Conservation (phyloP, 2,113 vertebrate genomes). For the Nyctibius bracteatus region DNA sequence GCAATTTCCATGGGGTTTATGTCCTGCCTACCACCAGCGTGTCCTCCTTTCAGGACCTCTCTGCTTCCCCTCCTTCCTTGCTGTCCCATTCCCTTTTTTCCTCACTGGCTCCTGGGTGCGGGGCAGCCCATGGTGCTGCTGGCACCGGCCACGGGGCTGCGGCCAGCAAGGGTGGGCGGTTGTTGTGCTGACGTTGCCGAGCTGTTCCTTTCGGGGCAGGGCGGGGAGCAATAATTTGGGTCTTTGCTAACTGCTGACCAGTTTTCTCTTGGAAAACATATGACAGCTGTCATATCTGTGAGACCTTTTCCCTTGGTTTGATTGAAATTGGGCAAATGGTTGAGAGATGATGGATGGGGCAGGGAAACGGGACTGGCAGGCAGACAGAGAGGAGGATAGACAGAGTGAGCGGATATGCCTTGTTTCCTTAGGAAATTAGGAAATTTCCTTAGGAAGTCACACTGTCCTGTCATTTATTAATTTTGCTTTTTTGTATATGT, state of each 20-base stretch:
- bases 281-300: not conserved
- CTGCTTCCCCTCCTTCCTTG: not conserved
- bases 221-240: not conserved
- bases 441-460: conserved; percentile 55
- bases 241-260: not conserved
- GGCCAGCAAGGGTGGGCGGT: rapidly evolving
- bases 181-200: not conserved
- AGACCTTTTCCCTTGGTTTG: not conserved
- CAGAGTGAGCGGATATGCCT: conserved; percentile 14
- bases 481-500: conserved; percentile 61
- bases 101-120: not conserved
- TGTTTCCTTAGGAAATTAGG: conserved; percentile 63
- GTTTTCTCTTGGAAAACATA: not conserved
- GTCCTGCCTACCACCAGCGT: rapidly evolving
- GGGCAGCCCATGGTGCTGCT: not conserved
- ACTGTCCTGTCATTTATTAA: conserved; percentile 50
- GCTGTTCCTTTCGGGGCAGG: not conserved
- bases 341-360: conserved; percentile 28
- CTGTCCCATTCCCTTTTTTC: not conserved
- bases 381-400: conserved; percentile 28
- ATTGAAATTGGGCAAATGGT: conserved; percentile 20
- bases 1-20: not conserved
- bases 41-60: not conserved
- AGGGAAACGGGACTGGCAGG: conserved; percentile 4
- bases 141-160: not conserved